Conservation (phyloP, 2,888 invertebrate species). For the Cenopis cana region DNA sequence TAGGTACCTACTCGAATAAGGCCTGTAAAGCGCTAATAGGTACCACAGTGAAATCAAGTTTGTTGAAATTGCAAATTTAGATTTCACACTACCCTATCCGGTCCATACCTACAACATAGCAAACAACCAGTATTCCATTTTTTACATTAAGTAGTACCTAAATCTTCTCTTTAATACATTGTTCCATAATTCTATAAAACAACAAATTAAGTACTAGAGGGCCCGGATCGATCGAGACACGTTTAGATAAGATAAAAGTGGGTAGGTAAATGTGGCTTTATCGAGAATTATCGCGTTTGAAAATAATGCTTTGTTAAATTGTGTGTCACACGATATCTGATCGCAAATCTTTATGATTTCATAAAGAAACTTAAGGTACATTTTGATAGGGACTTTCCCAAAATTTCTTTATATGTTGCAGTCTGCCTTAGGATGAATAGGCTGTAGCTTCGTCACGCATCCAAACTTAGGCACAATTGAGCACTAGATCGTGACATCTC, state of each 20-base stretch:
- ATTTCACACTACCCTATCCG: too few relatives aligned
- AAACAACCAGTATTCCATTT: too few relatives aligned
- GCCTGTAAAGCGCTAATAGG: too few relatives aligned
- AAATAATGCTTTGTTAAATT: constrained; percentile 24
- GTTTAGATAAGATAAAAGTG: constrained; percentile 25
- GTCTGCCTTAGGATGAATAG: too few relatives aligned
- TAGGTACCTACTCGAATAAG: too few relatives aligned
- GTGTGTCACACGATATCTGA: constrained; percentile 14
- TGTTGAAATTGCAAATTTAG: too few relatives aligned
- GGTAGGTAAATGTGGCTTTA: constrained; percentile 16
- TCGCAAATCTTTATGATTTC: constrained; percentile 8
- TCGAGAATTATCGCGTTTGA: constrained; percentile 15
- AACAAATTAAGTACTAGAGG: not conserved
- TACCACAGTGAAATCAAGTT: too few relatives aligned
- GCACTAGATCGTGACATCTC: not conserved
- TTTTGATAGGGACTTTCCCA: constrained; percentile 8
- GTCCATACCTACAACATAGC: too few relatives aligned
- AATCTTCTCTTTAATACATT: not conserved
- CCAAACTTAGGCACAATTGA: too few relatives aligned
- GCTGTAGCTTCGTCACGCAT: too few relatives aligned
- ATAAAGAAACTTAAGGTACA: not conserved
- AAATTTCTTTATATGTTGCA: not conserved
- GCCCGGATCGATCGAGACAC: constrained; percentile 13
- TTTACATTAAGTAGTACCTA: too few relatives aligned
- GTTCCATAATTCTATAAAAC: not conserved